A percentile compares a stretch with the other conserved stretches of the same genome.
Conservation (phyloP, 1,140 invertebrate genomes). For the Metopolophium dirhodum region DNA sequence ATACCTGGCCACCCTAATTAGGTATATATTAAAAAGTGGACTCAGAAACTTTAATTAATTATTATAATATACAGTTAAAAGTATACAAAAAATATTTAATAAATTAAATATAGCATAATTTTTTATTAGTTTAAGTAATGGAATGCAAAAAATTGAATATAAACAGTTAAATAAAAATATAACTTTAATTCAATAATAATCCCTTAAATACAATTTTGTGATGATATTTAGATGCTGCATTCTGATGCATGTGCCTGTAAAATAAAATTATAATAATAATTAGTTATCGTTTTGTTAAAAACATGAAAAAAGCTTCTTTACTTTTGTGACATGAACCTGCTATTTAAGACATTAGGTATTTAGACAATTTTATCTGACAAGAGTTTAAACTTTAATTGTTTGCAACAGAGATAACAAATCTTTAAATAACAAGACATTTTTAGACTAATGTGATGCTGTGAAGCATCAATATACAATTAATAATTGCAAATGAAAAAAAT, state of each 20-base stretch:
- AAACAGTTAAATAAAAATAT: background rate
- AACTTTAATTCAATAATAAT: background rate
- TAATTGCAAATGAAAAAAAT: background rate
- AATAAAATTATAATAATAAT: background rate
- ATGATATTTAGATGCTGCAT: background rate
- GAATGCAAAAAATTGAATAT: background rate
- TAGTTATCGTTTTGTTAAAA: background rate
- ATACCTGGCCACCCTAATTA: no score
- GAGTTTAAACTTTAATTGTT: background rate
- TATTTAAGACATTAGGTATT: background rate
- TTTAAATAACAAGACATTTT: background rate
- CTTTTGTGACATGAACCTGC: background rate
- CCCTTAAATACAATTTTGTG: background rate
- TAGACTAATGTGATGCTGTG: background rate
- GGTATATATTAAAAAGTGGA: no score
- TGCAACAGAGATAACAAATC: background rate
- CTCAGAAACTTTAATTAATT: background rate
- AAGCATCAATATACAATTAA: background rate
- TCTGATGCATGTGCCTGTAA: slow-evolving; percentile 44
- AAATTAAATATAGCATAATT: background rate
- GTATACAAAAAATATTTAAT: no score
- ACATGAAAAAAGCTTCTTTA: background rate
- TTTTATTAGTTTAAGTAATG: background rate
- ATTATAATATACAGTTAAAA: background rate
- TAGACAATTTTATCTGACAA: background rate